Evolutionary conservation across 1,140 invertebrate species (phyloP).

Genomic region (Anoplophora glabripennis): DNA sequence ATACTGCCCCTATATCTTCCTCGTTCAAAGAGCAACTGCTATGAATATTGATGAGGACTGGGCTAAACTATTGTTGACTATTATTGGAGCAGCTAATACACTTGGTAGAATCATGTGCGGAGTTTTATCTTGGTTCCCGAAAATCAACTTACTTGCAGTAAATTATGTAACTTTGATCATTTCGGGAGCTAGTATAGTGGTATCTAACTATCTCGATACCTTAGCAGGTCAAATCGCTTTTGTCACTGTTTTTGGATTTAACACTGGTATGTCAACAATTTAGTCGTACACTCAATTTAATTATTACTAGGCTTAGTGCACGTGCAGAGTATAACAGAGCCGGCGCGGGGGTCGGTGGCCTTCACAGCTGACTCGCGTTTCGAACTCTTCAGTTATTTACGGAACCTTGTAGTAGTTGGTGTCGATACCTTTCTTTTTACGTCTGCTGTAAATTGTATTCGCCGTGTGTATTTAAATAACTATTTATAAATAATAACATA

Average conservation of each 20-base stretch:
- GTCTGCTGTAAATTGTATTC: too few species aligned
- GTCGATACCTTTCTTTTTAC: too few species aligned
- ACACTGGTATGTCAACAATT: constrained; percentile 31
- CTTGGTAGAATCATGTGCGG: constrained; percentile 80
- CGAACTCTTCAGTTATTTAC: too few species aligned
- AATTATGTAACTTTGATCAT: constrained; percentile 35
- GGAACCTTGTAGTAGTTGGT: too few species aligned
- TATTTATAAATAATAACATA: too few species aligned
- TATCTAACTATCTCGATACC: constrained; percentile 26
- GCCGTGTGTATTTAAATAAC: too few species aligned
- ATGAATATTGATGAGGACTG: constrained; percentile 49
- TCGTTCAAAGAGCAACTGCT: constrained; percentile 57
- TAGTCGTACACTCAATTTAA: too few species aligned
- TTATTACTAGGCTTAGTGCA: too few species aligned
- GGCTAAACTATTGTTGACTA: constrained; percentile 72
- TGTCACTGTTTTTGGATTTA: constrained; percentile 33
- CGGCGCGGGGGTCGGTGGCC: too few species aligned
- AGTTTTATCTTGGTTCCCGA: constrained; percentile 30
- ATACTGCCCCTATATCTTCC: constrained; percentile 89
- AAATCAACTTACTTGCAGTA: constrained; percentile 30
- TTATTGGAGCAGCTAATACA: constrained; percentile 87
- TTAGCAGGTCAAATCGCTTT: constrained; percentile 26
- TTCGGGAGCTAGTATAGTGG: constrained; percentile 31
- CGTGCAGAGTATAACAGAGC: too few species aligned
- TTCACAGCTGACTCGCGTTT: too few species aligned